Evolutionary conservation across 2,797 vertebrate species (phyloP), one percentile per base, ranked within the genome.

Genomic region (Pristis pectinata): DNA sequence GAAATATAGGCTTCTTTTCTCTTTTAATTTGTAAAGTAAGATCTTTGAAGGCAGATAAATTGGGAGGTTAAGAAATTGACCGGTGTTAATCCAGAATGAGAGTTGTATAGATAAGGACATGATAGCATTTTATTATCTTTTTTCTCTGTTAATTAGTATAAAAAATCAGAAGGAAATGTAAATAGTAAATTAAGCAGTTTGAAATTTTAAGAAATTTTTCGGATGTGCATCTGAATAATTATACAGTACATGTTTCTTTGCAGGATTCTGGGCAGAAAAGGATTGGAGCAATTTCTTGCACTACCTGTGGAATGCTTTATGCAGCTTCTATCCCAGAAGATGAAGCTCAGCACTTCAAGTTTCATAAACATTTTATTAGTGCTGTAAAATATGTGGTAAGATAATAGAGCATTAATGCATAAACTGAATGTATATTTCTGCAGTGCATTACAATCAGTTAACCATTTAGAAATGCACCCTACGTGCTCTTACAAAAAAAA

Each of bases 371-470:
- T 97, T 99, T 99, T 96, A 98, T 99, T 97, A 99, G 99, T 95
- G 99, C 99, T 95, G 98, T 99, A 95, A 99, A 98, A 98, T 99
- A 99, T 22, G 99, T 99, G 98, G 99, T 99, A 98, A 98, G 98
- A 96, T 95, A 61, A 3, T 83, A 72, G 94, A 5, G 37, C 34
- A 13, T 41, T 79, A 61, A 41, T 34, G 44, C 30, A 53, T n/a
- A 8, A 15, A 34, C 2, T 49, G 27, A 41, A 53, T 44, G 19
- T 93, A 9, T 30, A 93, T 10, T 72, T 44, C 93, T 34, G 67
- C 41, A 49, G 72, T 49, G 41, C 24, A 93, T 30, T 72, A 24
- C 64, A 93, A 19, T 34, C 1, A 56, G 5, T 74, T 72, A 30
- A 37, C 44, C 67, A 72, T 94, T 91, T 87, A 91, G 17, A 91